Conservation (phyloP, 2,113 vertebrate species). For the Alces alces region DNA sequence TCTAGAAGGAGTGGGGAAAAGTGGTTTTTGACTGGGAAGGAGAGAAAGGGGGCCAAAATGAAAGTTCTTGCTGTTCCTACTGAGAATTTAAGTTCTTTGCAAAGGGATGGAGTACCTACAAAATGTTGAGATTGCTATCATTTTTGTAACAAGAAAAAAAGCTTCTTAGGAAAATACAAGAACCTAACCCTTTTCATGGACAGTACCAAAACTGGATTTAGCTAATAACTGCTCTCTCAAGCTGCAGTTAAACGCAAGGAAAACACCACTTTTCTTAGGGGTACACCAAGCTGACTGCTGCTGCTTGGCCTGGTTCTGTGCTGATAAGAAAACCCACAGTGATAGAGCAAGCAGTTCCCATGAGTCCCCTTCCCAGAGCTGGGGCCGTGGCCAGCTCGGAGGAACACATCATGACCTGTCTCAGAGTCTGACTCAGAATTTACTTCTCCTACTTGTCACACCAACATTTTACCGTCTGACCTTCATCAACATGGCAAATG, state of each 20-base stretch:
- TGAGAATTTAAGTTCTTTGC: conserved; percentile 1
- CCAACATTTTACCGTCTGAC: not conserved
- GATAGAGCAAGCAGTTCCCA: fast-evolving
- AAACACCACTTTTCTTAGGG: not conserved
- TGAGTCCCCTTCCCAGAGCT: not conserved
- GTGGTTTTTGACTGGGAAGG: not conserved
- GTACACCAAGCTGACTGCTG: not conserved
- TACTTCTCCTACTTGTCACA: not conserved
- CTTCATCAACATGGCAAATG: not conserved
- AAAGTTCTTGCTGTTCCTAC: not conserved
- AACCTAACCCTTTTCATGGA: not conserved
- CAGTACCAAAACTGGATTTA: not conserved
- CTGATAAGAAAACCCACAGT: not conserved
- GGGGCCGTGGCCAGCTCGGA: not conserved
- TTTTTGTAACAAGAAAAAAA: not conserved
- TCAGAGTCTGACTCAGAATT: not conserved
- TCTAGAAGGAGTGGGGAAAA: not conserved
- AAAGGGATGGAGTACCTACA: conserved; percentile 21
- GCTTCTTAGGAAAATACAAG: not conserved
- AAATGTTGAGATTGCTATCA: conserved; percentile 5
- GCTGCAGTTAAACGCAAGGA: not conserved
- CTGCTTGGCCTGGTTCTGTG: no score
- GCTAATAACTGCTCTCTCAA: not conserved
- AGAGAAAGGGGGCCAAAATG: not conserved
- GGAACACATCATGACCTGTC: not conserved